Evolutionary conservation across 37 sponge, comb jelly and placozoan genomes (phyloP), one percentile per base, ranked within the genome.

Genomic region (Geodia barretti): DNA sequence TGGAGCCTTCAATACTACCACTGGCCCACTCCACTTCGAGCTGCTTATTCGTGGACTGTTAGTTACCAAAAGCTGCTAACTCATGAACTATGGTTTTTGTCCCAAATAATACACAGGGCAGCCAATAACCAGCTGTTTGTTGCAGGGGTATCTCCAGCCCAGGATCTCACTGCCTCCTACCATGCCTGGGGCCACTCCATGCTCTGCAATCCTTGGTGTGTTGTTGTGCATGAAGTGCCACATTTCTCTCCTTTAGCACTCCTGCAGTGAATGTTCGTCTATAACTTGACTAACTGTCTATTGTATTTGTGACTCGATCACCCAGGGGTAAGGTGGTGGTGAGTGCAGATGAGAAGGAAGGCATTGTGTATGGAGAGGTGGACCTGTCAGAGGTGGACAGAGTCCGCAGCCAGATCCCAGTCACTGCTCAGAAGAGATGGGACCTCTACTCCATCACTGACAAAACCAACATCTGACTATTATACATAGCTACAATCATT

Each of bases 1-100:
- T 0, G 96, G 90, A 72, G 90, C 93, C 24, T 95, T 92, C 77
- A 95, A 95, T 85, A 95, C 90, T 90, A 95, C 88, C 7, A 92
- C 96, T 60, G 96, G 96, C 21, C 96, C 96, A 35, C 75, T 70
- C 29, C 93, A 95, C 82, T 95, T 87, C 85, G 96, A 95, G 60
- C 83, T 95, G 28, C 82, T 95, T 31, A 63, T 74, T 0, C 78
- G 90, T 68, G 86, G 75, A 71, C 79, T 63, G 92, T 47, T 47
- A 47, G 65, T 47, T 17, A 47, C 14, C 14, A 17, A 17, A 14
- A 14, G 11, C 54, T 14, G 14, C 54, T 47, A 17, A 47, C 54
- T n/a, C n/a, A n/a, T n/a, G n/a, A n/a, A n/a, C n/a, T n/a, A n/a
- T n/a, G n/a, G n/a, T n/a, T 47, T 47, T 47, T 7, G 7, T 47